Evolutionary conservation across 2,888 invertebrate genomes (phyloP).

Genomic region (Luffia ferchaultella): DNA sequence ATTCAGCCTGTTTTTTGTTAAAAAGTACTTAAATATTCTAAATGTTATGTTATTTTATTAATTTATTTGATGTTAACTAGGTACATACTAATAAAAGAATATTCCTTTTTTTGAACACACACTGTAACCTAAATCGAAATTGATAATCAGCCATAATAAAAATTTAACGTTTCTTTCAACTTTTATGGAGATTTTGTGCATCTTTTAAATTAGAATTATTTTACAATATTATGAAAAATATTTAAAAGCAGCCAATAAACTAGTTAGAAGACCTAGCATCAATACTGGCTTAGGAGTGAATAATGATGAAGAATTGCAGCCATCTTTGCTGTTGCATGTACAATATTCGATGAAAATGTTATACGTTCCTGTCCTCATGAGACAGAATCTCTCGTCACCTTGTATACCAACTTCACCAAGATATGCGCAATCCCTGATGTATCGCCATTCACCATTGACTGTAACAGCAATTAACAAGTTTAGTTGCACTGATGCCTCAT

Average conservation of each 20-base stretch:
- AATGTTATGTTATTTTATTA: no score
- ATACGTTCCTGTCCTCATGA: conserved; percentile 90
- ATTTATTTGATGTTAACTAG: no score
- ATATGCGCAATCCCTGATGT: conserved; percentile 88
- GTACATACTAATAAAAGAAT: no score
- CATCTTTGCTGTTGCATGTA: conserved; percentile 92
- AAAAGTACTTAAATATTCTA: no score
- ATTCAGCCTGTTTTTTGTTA: no score
- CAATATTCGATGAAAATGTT: conserved; percentile 95
- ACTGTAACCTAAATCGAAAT: no score
- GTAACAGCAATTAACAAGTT: conserved; percentile 24
- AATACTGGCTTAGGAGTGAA: conserved; percentile 30
- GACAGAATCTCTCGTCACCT: conserved; percentile 89
- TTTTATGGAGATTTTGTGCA: no score
- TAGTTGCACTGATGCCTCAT: neutral
- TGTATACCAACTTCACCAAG: conserved; percentile 90
- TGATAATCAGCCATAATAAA: no score
- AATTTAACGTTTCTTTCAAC: no score
- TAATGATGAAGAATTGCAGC: conserved; percentile 76
- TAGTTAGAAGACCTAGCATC: conserved; percentile 2
- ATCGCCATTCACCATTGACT: conserved; percentile 90
- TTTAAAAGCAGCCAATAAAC: conserved; percentile 13
- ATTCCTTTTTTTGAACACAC: no score
- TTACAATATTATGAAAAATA: conserved; percentile 8
- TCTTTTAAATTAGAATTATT: no score